Conservation (phyloP, 1,140 invertebrate genomes). For the Cydia strobilella region DNA sequence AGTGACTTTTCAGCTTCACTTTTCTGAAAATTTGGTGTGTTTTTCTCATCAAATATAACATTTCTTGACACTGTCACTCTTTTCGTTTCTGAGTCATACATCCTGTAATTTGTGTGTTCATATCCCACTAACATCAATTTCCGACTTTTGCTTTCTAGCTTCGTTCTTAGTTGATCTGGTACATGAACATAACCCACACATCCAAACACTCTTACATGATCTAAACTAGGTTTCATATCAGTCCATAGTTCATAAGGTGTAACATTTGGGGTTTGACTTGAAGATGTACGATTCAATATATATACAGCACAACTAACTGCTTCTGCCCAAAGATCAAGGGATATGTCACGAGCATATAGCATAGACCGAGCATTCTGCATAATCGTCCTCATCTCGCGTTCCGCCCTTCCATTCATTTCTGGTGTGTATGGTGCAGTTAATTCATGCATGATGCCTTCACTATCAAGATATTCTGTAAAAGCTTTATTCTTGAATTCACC, state of each 20-base stretch:
- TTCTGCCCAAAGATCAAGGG: too few relatives aligned
- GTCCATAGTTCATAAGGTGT: constrained; percentile 42
- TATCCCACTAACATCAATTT: constrained; percentile 1
- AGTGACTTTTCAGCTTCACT: not conserved
- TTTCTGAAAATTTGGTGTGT: not conserved
- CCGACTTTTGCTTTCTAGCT: not conserved
- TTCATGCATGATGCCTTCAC: constrained; percentile 44
- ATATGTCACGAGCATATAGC: constrained; percentile 42
- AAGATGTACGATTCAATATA: constrained; percentile 52
- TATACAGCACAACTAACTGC: constrained; percentile 57
- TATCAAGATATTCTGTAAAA: constrained; percentile 38
- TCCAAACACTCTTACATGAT: constrained; percentile 47
- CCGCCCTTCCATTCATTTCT: constrained; percentile 60
- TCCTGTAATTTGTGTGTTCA: not conserved
- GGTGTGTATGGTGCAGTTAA: constrained; percentile 43
- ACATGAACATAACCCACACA: constrained; percentile 46
- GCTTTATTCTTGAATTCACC: constrained; percentile 47
- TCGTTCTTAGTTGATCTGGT: constrained; percentile 36
- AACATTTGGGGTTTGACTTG: constrained; percentile 38
- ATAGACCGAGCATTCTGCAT: constrained; percentile 44
- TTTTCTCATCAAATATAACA: not conserved
- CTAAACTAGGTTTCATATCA: constrained; percentile 38
- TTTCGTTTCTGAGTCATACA: not conserved
- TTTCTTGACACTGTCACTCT: not conserved
- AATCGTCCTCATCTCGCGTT: constrained; percentile 59